Conservation (phyloP, 2,888 invertebrate species). For the Athalia circularis region DNA sequence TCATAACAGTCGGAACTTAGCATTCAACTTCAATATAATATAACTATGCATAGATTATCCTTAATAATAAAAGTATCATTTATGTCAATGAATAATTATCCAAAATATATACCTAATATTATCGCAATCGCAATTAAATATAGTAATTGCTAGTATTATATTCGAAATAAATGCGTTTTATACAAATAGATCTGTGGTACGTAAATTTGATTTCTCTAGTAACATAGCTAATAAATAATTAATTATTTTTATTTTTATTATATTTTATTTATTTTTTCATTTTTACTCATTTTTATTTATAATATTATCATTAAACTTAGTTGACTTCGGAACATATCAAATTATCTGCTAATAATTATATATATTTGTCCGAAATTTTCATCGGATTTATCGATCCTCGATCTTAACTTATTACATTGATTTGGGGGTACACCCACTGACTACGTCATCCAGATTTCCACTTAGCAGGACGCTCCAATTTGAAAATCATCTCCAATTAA, state of each 20-base stretch:
- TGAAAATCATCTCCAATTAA: neutral
- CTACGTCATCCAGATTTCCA: constrained; percentile 16
- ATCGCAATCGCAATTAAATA: constrained; percentile 49
- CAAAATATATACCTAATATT: constrained; percentile 42
- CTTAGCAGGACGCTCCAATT: neutral
- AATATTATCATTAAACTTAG: constrained; percentile 40
- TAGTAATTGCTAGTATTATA: constrained; percentile 50
- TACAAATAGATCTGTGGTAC: constrained; percentile 67
- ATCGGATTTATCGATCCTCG: constrained; percentile 33
- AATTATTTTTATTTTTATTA: constrained; percentile 50
- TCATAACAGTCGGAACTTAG: too few species aligned
- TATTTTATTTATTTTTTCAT: constrained; percentile 13
- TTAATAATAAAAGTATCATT: constrained; percentile 7
- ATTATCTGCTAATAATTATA: constrained; percentile 57
- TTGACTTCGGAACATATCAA: constrained; percentile 61
- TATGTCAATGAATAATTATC: constrained; percentile 36
- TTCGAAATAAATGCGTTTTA: constrained; percentile 62
- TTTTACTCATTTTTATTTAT: constrained; percentile 53
- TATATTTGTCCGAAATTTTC: constrained; percentile 51
- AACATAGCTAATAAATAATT: constrained; percentile 65
- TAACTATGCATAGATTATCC: neutral
- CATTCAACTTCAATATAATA: neutral
- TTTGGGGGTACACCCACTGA: neutral
- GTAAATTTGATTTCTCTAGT: constrained; percentile 64
- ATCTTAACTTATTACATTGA: constrained; percentile 22